Percentiles rank a stretch among this genome's conserved stretches.
phyloP scores from a whole-genome alignment of 2,888 invertebrate species.

The Beris morrisii region DNA sequence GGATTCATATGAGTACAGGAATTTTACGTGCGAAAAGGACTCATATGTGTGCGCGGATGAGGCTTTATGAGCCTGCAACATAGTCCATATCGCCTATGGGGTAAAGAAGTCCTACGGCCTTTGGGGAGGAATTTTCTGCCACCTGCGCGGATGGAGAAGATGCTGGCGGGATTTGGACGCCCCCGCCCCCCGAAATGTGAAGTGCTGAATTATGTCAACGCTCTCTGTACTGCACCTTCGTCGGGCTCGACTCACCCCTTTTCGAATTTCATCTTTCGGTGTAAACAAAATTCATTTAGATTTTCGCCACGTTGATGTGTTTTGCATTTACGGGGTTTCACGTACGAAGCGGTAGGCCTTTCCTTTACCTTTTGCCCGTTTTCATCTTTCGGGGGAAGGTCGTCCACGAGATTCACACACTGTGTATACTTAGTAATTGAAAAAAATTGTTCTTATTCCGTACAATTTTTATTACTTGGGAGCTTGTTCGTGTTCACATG shows the following conservation, averaged over 20 bases:
- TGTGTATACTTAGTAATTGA: conserved; percentile 6
- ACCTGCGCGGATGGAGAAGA: no score
- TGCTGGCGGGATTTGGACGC: no score
- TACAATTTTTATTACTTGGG: conserved; percentile 16
- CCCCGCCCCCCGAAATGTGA: background rate
- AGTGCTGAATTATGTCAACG: conserved; percentile 26
- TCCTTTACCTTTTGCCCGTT: background rate
- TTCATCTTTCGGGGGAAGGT: background rate
- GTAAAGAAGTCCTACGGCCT: no score
- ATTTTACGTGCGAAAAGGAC: no score
- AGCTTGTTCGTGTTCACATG: conserved; percentile 5
- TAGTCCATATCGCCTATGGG: no score
- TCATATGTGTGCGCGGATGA: no score
- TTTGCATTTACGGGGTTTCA: conserved; percentile 15
- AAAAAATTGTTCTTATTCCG: conserved; percentile 11
- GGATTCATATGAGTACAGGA: no score
- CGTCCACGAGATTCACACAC: background rate
- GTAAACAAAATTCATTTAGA: conserved; percentile 20
- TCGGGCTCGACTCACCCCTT: background rate
- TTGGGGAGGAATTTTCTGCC: no score
- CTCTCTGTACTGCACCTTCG: background rate
- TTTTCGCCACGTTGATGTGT: conserved; percentile 10
- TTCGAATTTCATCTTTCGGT: conserved; percentile 3
- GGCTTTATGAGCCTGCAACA: no score
- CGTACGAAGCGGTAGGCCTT: background rate